A percentile compares a stretch with the other conserved stretches of the same genome.
Evolutionary conservation across 1,140 invertebrate species (phyloP).

Genomic region (Liolophura sinensis): DNA sequence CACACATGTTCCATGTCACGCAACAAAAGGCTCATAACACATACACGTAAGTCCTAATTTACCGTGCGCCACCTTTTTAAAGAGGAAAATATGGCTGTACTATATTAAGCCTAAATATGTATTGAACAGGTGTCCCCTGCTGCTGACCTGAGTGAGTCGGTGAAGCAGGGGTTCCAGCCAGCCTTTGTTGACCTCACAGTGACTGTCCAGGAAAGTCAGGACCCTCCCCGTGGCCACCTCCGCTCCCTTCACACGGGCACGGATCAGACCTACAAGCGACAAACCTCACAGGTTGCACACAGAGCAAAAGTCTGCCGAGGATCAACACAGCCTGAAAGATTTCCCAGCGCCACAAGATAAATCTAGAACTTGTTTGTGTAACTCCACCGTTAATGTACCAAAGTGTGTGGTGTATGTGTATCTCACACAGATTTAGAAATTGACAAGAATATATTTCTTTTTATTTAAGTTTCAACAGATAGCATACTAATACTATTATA

Average conservation of each 20-base stretch:
- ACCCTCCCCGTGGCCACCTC: conserved; percentile 52
- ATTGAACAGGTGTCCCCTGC: conserved; percentile 1
- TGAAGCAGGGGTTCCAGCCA: conserved; percentile 60
- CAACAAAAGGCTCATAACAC: too few relatives aligned
- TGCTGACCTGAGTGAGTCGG: conserved; percentile 53
- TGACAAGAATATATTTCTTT: neutral
- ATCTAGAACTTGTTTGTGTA: neutral
- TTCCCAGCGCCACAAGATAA: neutral
- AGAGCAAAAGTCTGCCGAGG: too few relatives aligned
- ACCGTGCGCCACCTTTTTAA: neutral
- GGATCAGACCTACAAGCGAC: conserved; percentile 49
- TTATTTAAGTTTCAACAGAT: neutral
- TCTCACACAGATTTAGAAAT: neutral
- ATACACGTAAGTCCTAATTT: neutral
- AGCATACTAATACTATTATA: neutral
- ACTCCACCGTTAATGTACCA: too few relatives aligned
- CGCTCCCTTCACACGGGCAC: conserved; percentile 58
- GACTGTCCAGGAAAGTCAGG: conserved; percentile 59
- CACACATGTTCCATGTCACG: too few relatives aligned
- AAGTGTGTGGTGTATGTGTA: neutral
- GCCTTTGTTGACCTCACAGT: conserved; percentile 57
- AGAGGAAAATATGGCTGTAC: neutral
- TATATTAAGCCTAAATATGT: neutral
- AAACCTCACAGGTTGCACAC: neutral
- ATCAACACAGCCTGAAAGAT: neutral